phyloP scores from a whole-genome alignment of 2,113 vertebrate species.

The Forbesichthys papilliferus region DNA sequence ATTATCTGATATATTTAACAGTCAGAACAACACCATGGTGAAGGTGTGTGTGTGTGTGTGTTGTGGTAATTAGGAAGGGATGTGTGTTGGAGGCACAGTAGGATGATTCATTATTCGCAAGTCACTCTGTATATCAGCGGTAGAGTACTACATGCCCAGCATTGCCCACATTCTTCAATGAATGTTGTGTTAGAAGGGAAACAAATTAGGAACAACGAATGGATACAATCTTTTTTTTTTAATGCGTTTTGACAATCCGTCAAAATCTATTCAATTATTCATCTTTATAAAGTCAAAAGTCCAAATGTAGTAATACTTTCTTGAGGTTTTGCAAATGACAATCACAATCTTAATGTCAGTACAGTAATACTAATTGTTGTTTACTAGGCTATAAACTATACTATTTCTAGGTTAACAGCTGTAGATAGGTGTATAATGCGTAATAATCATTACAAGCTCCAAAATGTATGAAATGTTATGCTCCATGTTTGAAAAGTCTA shows the following conservation, averaged over 20 bases:
- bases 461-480: background rate
- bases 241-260: no score
- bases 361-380: no score
- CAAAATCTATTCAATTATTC: no score
- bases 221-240: no score
- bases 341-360: no score
- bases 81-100: conserved; percentile 5
- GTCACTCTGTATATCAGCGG: background rate
- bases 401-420: no score
- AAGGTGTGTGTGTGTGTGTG: conserved; percentile 3
- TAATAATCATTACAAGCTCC: background rate
- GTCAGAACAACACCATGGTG: conserved; percentile 32
- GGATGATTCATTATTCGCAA: conserved; percentile 6
- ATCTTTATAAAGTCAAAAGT: no score
- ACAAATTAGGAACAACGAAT: background rate
- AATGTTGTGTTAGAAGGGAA: background rate
- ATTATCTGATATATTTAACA: conserved; percentile 58
- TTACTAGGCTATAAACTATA: no score
- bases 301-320: no score
- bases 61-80: conserved; percentile 27
- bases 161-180: background rate
- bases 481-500: background rate
- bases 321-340: no score
- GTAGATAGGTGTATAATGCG: no score
- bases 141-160: background rate